Base-by-base conservation (phyloP, 2,797 vertebrate species). In the Huso huso region DNA sequence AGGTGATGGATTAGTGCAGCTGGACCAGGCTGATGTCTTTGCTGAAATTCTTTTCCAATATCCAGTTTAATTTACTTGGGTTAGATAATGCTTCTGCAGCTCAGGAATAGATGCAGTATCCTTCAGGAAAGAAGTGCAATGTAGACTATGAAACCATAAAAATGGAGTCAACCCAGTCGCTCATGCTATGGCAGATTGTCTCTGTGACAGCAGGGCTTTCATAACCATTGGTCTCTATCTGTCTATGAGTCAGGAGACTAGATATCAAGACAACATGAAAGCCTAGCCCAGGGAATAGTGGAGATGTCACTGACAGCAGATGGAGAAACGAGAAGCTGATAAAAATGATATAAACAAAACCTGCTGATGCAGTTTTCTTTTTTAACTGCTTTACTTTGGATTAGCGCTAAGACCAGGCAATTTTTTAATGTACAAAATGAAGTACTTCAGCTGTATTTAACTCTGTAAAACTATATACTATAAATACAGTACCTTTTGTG, bases 1-100 rank as follows among this genome's bases (percentile, higher is more conserved):
- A 67, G 62, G 68, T 74, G 76, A 80, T 75, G 73, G 77, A 78
- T 78, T 60, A 52, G 74, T 77, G 79, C 73, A 76, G 77, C 55
- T 50, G 66, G 68, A 68, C 73, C 70, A 77, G 77, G 75, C 79
- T 74, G 72, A 79, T 74, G 74, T 58, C 65, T 4, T 75, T 11
- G 67, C 79, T 75, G 72, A 68, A 73, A 79, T 78, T 81, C 64
- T 68, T 61, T 76, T 49, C 66, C 64, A 0, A 61, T 6, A 61
- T 70, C 66, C 64, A 12, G 71, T 59, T 69, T 68, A 69, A 8
- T 48, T 10, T 68, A 65, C 71, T 72, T 65, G 66, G 71, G 70
- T 58, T 51, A 68, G 74, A 72, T 68, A 61, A 58, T n/a, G 68
- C 73, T 75, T 70, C 49, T 9, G 66, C 67, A 57, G 18, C 60